phyloP scores from a whole-genome alignment of 2,113 vertebrate species.

The Ophthalmolycus amberensis region DNA sequence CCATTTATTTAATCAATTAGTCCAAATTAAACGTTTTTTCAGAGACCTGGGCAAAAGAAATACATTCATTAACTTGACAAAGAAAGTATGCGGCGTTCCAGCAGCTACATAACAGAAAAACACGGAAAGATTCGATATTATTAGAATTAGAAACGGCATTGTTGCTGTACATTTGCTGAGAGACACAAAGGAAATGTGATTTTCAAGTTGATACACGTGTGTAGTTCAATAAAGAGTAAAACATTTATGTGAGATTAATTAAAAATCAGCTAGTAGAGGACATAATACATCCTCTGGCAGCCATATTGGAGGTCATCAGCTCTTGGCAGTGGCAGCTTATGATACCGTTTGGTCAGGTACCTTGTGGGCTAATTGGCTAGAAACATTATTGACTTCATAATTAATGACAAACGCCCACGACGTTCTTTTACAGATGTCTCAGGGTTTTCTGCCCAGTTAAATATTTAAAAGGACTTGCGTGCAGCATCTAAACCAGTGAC shows the following conservation, averaged over 20 bases:
- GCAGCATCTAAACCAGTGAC: constrained; percentile 9
- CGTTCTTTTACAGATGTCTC: not conserved
- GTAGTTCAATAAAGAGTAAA: not conserved
- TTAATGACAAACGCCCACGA: constrained; percentile 12
- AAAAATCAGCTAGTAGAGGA: not conserved
- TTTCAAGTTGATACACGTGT: not conserved
- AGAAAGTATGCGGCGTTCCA: not conserved
- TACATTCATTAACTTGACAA: constrained; percentile 29
- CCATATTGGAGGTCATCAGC: constrained; percentile 5
- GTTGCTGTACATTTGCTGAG: constrained; percentile 4
- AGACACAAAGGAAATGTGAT: constrained; percentile 1
- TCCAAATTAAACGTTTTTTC: constrained; percentile 32
- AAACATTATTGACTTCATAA: constrained; percentile 9
- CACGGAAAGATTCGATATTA: not conserved
- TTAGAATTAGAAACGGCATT: constrained; percentile 1
- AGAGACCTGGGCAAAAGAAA: not conserved
- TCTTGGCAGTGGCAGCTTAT: not conserved
- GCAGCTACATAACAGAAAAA: constrained; percentile 18
- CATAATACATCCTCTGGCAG: constrained; percentile 10
- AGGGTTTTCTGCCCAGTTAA: not conserved
- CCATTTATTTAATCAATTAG: constrained; percentile 48
- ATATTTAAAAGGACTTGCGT: not conserved
- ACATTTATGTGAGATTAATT: not conserved
- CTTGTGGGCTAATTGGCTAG: constrained; percentile 4
- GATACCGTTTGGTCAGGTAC: not conserved